Evolutionary conservation across 2,113 vertebrate genomes (phyloP).

Genomic region (Solea solea): DNA sequence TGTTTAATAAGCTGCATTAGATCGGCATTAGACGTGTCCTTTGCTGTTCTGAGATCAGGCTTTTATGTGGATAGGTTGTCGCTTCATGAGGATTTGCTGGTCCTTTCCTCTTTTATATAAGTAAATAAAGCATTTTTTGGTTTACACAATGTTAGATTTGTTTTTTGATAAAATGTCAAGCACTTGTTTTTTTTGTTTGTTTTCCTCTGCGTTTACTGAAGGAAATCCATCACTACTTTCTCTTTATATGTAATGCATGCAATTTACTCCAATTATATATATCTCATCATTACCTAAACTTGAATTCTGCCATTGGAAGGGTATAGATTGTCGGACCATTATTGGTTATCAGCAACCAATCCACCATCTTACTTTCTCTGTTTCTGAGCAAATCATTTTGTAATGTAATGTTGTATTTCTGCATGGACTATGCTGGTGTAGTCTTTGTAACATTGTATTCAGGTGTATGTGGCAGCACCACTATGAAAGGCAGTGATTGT

Average conservation of each 20-base stretch:
- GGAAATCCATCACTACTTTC: conserved; percentile 25
- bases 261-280: conserved; percentile 46
- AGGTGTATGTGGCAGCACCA: conserved; percentile 52
- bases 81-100: conserved; percentile 77
- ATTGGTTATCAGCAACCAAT: conserved; percentile 3
- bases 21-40: neutral
- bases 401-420: conserved; percentile 27
- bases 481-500: conserved; percentile 60
- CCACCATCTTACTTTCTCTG: conserved; percentile 13
- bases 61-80: conserved; percentile 42
- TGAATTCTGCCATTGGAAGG: conserved; percentile 40
- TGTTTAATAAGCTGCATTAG: conserved; percentile 26
- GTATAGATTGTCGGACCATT: conserved; percentile 17
- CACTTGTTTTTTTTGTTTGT: conserved; percentile 55
- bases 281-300: conserved; percentile 39
- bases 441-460: conserved; percentile 54
- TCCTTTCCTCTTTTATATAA: conserved; percentile 65
- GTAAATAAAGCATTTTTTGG: conserved; percentile 26
- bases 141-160: conserved; percentile 47
- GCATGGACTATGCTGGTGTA: conserved; percentile 80
- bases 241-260: conserved; percentile 55
- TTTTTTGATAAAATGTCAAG: conserved; percentile 32
- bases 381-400: conserved; percentile 25
- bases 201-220: conserved; percentile 20
- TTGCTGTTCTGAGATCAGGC: conserved; percentile 35